Evolutionary conservation across 2,113 vertebrate genomes (phyloP), one percentile per base, ranked within the genome.

Genomic region (Argyrosomus japonicus): DNA sequence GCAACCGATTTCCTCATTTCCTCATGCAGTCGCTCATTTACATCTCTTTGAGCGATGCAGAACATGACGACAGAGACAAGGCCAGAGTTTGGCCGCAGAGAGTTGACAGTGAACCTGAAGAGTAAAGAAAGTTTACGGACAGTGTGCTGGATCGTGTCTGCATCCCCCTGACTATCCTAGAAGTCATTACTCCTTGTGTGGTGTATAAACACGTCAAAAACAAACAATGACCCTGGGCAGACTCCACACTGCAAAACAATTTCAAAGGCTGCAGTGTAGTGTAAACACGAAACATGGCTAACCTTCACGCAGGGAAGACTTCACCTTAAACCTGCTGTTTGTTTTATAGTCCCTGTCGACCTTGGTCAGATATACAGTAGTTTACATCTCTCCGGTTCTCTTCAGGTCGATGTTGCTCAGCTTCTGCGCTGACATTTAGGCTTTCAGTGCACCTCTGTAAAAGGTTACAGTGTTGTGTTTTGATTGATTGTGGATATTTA

Each of bases 161-260:
- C 82, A 60, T 77, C 68, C 77, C 68, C 70, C 64, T 23, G 83
- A 83, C 88, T 85, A 77, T 85, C 81, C 75, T 76, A 88, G 86
- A 87, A 90, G 87, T 91, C 89, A 87, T 92, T 89, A 81, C 90
- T 89, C 90, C 88, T 85, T 92, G 91, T 94, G 87, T 95, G 83
- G 83, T 92, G 93, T 95, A 92, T 94, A 94, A 95, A 95, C 92
- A 94, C 43, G 61, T 90, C 85, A 75, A 93, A 95, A 95, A 95
- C 93, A 95, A 94, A 94, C 94, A 94, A 75, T 87, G 91, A 91
- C 91, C 89, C 87, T 27, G 82, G 81, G 84, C 91, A 90, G 87
- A 89, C 84, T 76, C 74, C 61, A 68, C 84, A 78, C 78, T 60
- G 77, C 90, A 91, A 91, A 94, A 93, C 89, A 85, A 82, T 91